These are phyloP conservation scores for Acanthiza pusilla DNA, from an alignment of 2,797 vertebrate genomes.

Conservation along the genomic window DNA sequence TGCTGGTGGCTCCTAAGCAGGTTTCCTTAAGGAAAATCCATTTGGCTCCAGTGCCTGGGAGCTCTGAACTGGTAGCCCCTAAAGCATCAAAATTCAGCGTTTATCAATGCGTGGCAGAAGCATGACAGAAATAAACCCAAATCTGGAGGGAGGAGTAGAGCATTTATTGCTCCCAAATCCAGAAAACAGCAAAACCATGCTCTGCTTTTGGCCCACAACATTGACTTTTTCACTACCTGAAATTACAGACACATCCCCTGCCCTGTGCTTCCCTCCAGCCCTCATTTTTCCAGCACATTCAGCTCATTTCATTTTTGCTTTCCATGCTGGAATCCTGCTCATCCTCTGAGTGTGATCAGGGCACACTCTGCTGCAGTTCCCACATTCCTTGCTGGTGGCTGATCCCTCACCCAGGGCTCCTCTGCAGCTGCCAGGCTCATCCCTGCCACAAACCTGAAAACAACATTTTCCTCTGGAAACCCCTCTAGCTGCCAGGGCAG, in stretches of 20 bases:
- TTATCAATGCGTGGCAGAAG: not conserved
- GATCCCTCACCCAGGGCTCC: not conserved
- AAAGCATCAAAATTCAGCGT: not conserved
- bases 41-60: not conserved
- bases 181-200: not conserved
- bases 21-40: not conserved
- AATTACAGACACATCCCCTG: not conserved
- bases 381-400: not conserved
- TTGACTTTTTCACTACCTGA: not conserved
- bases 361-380: not conserved
- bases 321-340: not conserved
- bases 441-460: not conserved
- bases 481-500: not conserved
- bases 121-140: not conserved
- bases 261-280: not conserved
- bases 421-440: not conserved
- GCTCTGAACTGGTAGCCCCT: not conserved
- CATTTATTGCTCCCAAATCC: not conserved
- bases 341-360: not conserved
- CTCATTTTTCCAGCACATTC: not conserved
- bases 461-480: not conserved
- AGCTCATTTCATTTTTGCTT: not conserved
- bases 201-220: not conserved
- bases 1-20: not conserved
- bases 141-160: not conserved